phyloP scores from a whole-genome alignment of 2,888 invertebrate genomes.

The Pediacus dermestoides region DNA sequence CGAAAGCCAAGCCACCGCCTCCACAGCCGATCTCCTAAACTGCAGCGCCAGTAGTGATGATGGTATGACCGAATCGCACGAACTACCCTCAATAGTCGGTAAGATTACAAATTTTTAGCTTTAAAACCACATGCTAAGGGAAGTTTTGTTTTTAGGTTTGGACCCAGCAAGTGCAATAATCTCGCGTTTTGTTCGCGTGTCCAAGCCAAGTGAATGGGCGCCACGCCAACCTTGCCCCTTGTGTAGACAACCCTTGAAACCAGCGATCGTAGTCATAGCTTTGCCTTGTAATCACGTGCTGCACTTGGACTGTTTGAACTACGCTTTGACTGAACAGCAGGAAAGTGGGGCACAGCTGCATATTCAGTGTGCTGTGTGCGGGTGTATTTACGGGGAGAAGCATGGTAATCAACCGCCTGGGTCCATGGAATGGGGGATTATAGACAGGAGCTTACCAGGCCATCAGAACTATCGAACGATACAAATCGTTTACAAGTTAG shows the following conservation, averaged over 20 bases:
- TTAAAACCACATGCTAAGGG: no score
- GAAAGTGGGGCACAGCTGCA: conserved; percentile 55
- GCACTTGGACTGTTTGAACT: conserved; percentile 76
- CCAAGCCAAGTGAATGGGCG: conserved; percentile 62
- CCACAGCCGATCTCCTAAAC: conserved; percentile 45
- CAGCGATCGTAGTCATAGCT: conserved; percentile 58
- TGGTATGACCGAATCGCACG: conserved; percentile 31
- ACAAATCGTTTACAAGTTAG: conserved; percentile 78
- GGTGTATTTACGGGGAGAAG: conserved; percentile 77
- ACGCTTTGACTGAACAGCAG: conserved; percentile 66
- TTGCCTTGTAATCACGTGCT: conserved; percentile 75
- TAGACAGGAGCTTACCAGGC: conserved; percentile 67
- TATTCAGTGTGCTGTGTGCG: conserved; percentile 84
- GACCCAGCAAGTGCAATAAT: conserved; percentile 61
- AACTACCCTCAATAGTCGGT: conserved; percentile 45
- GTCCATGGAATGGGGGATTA: conserved; percentile 76
- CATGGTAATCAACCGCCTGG: conserved; percentile 79
- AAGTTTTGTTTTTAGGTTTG: conserved; percentile 44
- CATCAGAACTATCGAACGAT: conserved; percentile 68
- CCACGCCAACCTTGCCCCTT: conserved; percentile 71
- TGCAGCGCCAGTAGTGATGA: conserved; percentile 43
- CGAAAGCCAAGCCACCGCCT: conserved; percentile 54
- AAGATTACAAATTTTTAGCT: no score
- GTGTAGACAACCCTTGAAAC: conserved; percentile 60
- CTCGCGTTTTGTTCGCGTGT: conserved; percentile 66